Base-by-base conservation (phyloP, 2,797 vertebrate species). In the Schizothorax lantsangensis region DNA sequence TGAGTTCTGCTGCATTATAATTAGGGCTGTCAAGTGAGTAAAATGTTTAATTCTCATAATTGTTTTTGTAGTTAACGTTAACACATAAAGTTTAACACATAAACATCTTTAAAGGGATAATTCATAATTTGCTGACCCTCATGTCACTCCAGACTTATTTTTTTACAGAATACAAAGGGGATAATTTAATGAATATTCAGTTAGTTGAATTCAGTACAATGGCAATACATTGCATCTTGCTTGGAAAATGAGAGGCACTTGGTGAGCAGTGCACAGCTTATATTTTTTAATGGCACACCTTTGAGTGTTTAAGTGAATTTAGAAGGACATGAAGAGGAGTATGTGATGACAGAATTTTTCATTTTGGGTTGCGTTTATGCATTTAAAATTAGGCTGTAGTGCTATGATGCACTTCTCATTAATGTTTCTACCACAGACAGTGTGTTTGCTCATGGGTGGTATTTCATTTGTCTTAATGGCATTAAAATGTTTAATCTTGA, bases 1-100 rank as follows among this genome's bases (percentile, higher is more conserved):
- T 80, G 38, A 64, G 57, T 19, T 80, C 54, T 21, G 15, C 43
- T 45, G 40, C 40, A 33, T 33, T 80, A 66, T 80, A 80, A 79
- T 62, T 79, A 62, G 36, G 10, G 8, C 5, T 66, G 77, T 79
- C 77, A 62, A 62, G 19, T 43, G 6, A 62, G 36, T 62, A 3
- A 79, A 79, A 62, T 26, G 40, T 79, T 11, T 43, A 3, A 59
- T 26, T 79, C 36, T 59, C 12, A 59, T 79, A 59, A 59, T 43
- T 17, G 36, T 62, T 62, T 40, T 79, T 26, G 36, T 79, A n/a
- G 36, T 38, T 79, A 59, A 79, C 7, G 52, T n/a, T 40, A 9
- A 40, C 21, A n/a, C 3, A 15, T 78, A n/a, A n/a, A n/a, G n/a
- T n/a, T n/a, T n/a, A n/a, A n/a, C n/a, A n/a, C n/a, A n/a, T n/a